Conservation (phyloP, 2,113 vertebrate species). For the Corydoras sp. region DNA sequence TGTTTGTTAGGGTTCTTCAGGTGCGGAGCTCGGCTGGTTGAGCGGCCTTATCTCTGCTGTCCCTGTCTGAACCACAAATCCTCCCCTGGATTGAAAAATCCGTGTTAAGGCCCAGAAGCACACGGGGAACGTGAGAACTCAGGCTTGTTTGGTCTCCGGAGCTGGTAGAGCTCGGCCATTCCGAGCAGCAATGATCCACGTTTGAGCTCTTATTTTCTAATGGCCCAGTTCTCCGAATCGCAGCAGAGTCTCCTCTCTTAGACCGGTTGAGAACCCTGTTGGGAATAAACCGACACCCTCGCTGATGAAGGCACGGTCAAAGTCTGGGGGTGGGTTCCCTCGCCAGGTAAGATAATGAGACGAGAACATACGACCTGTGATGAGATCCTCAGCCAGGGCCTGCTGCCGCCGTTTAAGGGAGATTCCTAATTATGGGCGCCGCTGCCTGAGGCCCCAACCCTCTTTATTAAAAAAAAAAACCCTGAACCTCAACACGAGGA, state of each 20-base stretch:
- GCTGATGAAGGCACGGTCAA: conserved; percentile 34
- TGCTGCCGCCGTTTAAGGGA: conserved; percentile 37
- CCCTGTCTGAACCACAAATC: conserved; percentile 21
- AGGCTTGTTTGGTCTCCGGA: background rate
- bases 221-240: background rate
- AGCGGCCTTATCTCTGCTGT: background rate
- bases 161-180: conserved; percentile 1
- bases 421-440: conserved; percentile 50
- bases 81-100: conserved; percentile 28
- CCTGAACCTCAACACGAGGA: conserved; percentile 42
- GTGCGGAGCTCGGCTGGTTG: conserved; percentile 21
- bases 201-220: conserved; percentile 22
- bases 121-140: conserved; percentile 28
- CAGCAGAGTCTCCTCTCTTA: background rate
- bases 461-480: conserved; percentile 48
- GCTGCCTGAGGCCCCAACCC: conserved; percentile 46
- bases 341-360: conserved; percentile 41
- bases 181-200: conserved; percentile 33
- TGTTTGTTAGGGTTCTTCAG: background rate
- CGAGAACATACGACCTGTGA: conserved; percentile 31
- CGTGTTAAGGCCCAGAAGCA: conserved; percentile 30
- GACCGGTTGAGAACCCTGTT: conserved; percentile 39
- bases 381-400: conserved; percentile 22
- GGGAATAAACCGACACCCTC: conserved; percentile 27
- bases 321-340: conserved; percentile 21